Base-by-base conservation (phyloP, 2,888 invertebrate genomes). In the Eutolmus rufibarbis region DNA sequence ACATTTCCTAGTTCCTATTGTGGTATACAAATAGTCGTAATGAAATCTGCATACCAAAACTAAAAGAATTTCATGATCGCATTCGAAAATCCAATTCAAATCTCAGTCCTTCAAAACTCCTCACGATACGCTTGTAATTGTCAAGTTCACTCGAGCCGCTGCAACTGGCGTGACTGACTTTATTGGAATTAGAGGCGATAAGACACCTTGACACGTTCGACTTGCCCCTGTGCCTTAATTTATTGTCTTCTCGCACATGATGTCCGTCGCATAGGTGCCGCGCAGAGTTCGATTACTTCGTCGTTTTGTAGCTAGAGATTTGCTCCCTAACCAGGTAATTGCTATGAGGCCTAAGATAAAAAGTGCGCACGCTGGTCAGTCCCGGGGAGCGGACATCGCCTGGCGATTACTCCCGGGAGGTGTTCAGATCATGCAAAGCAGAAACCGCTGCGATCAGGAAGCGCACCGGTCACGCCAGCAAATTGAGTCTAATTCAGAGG, bases 401-500 rank as follows among this genome's bases (percentile, higher is more conserved):
- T 12, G 37, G n/a, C 4, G 12, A 66, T 7, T 28, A 66, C 19
- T 78, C 23, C 28, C 9, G 23, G 28, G 9, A 78, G 78, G 78
- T 78, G 43, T 19, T 3, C 14, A 3, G 12, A 43, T 40, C 78
- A 78, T 78, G 46, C 78, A 78, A 78, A 40, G 19, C 40, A 78
- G 78, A 78, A 23, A 78, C 40, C 19, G 78, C 78, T 12, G 78
- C 43, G 40, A 78, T 43, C 78, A 78, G 78, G 78, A 78, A 78
- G 78, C 78, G n/a, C 78, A 16, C 19, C 78, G 14, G 78, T 78
- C 78, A 78, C 78, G 46, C 78, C 78, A 78, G 40, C 78, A 78
- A 78, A 78, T 78, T 78, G 78, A 78, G 43, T 40, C 78, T 78
- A 78, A 78, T 78, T 78, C 78, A 78, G 43, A 23, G 19, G 78